A percentile compares a stretch with the other conserved stretches of the same genome.
Evolutionary conservation across 2,113 vertebrate genomes (phyloP).

Genomic region (Takifugu flavidus): DNA sequence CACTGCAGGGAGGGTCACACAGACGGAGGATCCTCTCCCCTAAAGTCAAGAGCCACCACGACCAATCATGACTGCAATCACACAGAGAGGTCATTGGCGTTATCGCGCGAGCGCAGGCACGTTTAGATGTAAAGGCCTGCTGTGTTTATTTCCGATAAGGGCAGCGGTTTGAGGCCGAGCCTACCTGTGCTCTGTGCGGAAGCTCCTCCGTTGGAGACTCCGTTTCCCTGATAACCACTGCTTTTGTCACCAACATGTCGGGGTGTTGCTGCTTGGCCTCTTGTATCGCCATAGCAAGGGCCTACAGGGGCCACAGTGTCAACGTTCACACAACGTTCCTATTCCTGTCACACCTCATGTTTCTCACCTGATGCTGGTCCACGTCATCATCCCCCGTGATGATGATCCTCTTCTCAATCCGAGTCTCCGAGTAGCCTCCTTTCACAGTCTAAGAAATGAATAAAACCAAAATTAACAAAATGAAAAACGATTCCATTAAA

Average conservation of each 20-base stretch:
- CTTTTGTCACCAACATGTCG: slow-evolving; percentile 99
- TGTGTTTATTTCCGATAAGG: too few relatives aligned
- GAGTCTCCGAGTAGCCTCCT: slow-evolving; percentile 96
- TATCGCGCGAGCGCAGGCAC: too few relatives aligned
- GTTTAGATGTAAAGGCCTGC: too few relatives aligned
- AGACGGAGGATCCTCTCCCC: slow-evolving; percentile 29
- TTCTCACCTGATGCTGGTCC: slow-evolving; percentile 93
- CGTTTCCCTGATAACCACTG: slow-evolving; percentile 97
- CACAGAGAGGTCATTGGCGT: not conserved
- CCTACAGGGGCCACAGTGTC: slow-evolving; percentile 66
- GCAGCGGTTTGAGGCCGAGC: too few relatives aligned
- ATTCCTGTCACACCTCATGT: too few relatives aligned
- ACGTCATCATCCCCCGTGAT: slow-evolving; percentile 98
- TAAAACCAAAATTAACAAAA: not conserved
- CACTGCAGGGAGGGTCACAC: slow-evolving; percentile 28
- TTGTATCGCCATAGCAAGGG: slow-evolving; percentile 95
- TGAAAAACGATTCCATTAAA: not conserved
- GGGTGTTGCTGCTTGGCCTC: slow-evolving; percentile 97
- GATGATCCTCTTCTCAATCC: slow-evolving; percentile 98
- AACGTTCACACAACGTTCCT: not conserved
- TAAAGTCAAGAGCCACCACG: slow-evolving; percentile 33
- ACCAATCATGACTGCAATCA: slow-evolving; percentile 71
- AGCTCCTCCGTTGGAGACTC: slow-evolving; percentile 89
- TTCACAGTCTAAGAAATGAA: slow-evolving; percentile 86
- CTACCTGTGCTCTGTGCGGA: slow-evolving; percentile 85